These are phyloP conservation scores for Montipora capricornis DNA, from an alignment of 64 coral and sea anemone species.

Conservation along the genomic window DNA sequence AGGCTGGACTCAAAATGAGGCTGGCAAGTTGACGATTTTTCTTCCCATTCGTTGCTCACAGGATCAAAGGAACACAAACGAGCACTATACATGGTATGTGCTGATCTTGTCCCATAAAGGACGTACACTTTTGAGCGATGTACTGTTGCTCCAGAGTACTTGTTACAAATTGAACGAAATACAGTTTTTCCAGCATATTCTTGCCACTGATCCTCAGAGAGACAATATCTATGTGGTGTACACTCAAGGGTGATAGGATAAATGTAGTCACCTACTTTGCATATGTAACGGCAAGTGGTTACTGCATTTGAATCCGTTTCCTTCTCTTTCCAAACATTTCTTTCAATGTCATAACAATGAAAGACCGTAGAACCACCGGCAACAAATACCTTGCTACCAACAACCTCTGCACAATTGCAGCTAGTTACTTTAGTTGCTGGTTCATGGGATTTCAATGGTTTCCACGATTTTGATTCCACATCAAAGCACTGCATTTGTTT, in stretches of 20 bases:
- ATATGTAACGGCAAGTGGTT: not conserved
- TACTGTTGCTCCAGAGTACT: no score
- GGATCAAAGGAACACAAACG: not conserved
- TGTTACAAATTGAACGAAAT: no score
- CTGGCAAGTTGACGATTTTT: not conserved
- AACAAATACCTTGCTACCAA: not conserved
- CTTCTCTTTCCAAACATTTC: not conserved
- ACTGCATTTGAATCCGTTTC: accelerated
- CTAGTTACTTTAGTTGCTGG: not conserved
- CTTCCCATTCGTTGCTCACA: not conserved
- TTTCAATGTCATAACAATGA: slow-evolving; percentile 26
- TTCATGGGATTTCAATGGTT: not conserved
- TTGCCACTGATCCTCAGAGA: no score
- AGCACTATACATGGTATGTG: not conserved
- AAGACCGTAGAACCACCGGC: no score
- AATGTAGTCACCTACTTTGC: no score
- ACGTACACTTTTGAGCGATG: no score
- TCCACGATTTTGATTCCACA: not conserved
- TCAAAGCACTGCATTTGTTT: not conserved
- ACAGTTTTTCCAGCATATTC: no score
- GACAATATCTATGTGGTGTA: slow-evolving; percentile 2
- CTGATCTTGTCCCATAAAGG: not conserved
- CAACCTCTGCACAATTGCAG: not conserved
- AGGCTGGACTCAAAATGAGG: no score
- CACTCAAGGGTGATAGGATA: not conserved